Percentiles rank a stretch among this genome's conserved stretches.
phyloP scores from a whole-genome alignment of 2,113 vertebrate species.

The Stegostoma tigrinum region DNA sequence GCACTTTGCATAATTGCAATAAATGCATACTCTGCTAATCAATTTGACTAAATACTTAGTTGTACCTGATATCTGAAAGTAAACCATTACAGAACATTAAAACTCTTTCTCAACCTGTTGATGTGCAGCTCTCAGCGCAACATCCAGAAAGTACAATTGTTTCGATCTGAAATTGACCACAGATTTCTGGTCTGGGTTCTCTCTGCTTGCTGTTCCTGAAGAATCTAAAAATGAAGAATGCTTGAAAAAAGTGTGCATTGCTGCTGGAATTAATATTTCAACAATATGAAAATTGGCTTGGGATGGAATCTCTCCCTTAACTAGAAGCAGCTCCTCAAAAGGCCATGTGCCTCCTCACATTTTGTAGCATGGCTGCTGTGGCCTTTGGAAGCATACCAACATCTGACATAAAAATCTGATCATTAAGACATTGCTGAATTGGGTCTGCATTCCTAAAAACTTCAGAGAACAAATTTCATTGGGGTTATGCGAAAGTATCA shows the following conservation, averaged over 20 bases:
- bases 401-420: slow-evolving; percentile 24
- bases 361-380: neutral
- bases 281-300: neutral
- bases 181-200: neutral
- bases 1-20: neutral
- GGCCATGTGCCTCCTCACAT: neutral
- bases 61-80: neutral
- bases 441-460: neutral
- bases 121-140: neutral
- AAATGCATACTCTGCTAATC: neutral
- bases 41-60: neutral
- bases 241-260: neutral
- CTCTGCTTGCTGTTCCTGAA: neutral
- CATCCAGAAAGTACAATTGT: neutral
- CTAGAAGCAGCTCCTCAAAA: slow-evolving; percentile 10
- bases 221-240: neutral
- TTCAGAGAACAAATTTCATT: neutral
- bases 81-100: neutral
- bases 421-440: neutral
- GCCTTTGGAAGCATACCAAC: slow-evolving; percentile 20
- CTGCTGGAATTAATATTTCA: neutral
- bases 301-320: neutral
- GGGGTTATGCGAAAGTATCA: neutral
- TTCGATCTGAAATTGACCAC: neutral
- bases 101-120: neutral